Percentiles rank a stretch among this genome's conserved stretches.
Evolutionary conservation across 1,140 invertebrate genomes (phyloP).

Genomic region (Ooceraea biroi): DNA sequence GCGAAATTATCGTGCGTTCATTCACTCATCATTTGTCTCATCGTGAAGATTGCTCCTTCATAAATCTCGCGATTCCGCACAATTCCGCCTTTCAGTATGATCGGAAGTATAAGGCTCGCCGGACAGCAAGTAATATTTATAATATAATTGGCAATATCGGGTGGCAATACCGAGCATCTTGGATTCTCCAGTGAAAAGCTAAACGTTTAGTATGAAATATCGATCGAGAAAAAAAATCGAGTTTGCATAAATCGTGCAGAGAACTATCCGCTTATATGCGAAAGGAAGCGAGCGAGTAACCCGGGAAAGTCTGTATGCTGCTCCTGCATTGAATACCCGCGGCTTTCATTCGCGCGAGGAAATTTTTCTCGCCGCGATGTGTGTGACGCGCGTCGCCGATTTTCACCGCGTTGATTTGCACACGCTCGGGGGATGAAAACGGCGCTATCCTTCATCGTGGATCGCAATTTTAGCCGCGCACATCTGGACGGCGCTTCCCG

Average conservation of each 20-base stretch:
- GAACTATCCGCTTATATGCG: background rate
- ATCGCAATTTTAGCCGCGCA: constrained; percentile 47
- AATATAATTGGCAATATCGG: background rate
- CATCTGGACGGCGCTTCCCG: background rate
- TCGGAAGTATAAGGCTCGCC: background rate
- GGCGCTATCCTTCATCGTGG: constrained; percentile 40
- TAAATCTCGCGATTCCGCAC: constrained; percentile 1
- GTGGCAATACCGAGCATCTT: no score
- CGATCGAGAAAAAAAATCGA: background rate
- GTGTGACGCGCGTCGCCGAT: constrained; percentile 48
- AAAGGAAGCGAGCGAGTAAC: background rate
- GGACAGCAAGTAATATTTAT: background rate
- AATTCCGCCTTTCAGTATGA: background rate
- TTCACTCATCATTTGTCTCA: constrained; percentile 4
- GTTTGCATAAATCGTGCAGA: background rate
- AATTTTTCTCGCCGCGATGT: constrained; percentile 50
- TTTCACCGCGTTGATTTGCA: constrained; percentile 25
- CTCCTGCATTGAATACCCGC: constrained; percentile 45
- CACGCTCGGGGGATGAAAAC: constrained; percentile 55
- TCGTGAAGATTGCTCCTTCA: background rate
- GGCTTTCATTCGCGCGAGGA: constrained; percentile 48
- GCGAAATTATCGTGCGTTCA: constrained; percentile 5
- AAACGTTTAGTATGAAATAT: constrained; percentile 5
- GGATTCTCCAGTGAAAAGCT: background rate
- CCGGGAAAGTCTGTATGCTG: background rate